These are phyloP conservation scores for Tetrao urogallus DNA, from an alignment of 2,113 vertebrate genomes.

Conservation along the genomic window DNA sequence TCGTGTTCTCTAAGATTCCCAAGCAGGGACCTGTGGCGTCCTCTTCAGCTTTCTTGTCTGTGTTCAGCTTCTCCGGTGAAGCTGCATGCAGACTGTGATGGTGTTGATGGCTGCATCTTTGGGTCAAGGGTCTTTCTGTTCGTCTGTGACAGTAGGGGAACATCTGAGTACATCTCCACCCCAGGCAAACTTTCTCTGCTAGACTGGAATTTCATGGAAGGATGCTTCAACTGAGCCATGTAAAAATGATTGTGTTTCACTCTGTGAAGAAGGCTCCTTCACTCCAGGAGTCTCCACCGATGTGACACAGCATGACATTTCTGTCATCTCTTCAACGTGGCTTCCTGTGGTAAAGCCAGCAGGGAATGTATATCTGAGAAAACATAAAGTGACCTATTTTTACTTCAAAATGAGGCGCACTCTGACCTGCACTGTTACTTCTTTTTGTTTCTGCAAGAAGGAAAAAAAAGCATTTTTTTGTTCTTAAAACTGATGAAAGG, in stretches of 20 bases:
- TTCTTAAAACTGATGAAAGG: background rate
- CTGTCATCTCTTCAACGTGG: background rate
- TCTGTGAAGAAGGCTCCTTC: background rate
- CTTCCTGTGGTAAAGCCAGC: conserved; percentile 49
- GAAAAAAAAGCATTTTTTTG: background rate
- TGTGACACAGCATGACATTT: conserved; percentile 28
- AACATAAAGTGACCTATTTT: background rate
- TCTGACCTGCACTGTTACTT: background rate
- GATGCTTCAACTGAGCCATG: conserved; percentile 35
- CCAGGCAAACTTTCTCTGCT: conserved; percentile 36
- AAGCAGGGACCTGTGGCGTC: background rate
- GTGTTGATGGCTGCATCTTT: background rate
- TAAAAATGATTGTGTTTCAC: conserved; percentile 12
- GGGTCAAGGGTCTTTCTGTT: conserved; percentile 5
- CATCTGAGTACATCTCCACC: conserved; percentile 3
- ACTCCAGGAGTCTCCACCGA: conserved; percentile 7
- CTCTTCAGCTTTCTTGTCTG: background rate
- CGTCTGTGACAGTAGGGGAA: background rate
- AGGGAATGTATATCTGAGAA: conserved; percentile 9
- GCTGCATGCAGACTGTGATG: background rate
- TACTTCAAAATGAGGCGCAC: background rate
- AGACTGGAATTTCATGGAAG: conserved; percentile 30
- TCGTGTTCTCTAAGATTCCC: background rate
- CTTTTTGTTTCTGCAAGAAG: background rate
- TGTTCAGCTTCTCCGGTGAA: background rate